Base-by-base conservation (phyloP, 2,888 invertebrate genomes). In the Carcina quercana region DNA sequence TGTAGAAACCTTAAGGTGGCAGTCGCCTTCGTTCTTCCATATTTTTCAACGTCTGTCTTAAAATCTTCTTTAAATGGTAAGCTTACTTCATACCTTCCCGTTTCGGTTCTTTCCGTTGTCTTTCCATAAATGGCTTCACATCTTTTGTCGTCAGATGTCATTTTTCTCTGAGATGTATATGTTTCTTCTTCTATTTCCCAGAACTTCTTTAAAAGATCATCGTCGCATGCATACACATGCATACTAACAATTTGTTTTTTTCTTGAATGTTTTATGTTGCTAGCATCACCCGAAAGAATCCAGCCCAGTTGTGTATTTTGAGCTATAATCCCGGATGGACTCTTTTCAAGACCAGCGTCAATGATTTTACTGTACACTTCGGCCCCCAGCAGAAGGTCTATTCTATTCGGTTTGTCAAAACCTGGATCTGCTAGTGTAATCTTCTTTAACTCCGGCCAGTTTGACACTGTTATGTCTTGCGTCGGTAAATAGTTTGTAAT, bases 181-280 rank as follows among this genome's bases (percentile, higher is more conserved):
- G 32, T 29, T 14, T 48, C 44, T 0, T 42, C 27, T 34, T 53
- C 53, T 4, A 51, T 2, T 15, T 50, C 46, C 48, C 46, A 51
- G 35, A 48, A 48, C 11, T 11, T 32, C 13, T 40, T 41, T 2
- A 47, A 15, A 2, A 43, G 8, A 1, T 39, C 34, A 13, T 28
- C 7, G 8, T 35, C 12, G 8, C 15, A 12, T 2, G 10, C 8
- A 19, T 31, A 19, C 3, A 19, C 11, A 25, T 34, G 32, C 28
- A 34, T 22, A 6, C 21, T 33, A 14, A 34, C 20, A 6, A 34
- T 10, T 15, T 22, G 25, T 4, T 32, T 25, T 21, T 25, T 24
- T 15, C 7, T 17, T 13, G 13, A 8, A 14, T 13, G n/a, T 13
- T 14, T 3, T 10, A n/a, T 22, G 22, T 2, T 5, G 7, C 11